These are phyloP conservation scores for Pogonocichla stellata DNA, from an alignment of 2,113 vertebrate genomes.

Conservation along the genomic window DNA sequence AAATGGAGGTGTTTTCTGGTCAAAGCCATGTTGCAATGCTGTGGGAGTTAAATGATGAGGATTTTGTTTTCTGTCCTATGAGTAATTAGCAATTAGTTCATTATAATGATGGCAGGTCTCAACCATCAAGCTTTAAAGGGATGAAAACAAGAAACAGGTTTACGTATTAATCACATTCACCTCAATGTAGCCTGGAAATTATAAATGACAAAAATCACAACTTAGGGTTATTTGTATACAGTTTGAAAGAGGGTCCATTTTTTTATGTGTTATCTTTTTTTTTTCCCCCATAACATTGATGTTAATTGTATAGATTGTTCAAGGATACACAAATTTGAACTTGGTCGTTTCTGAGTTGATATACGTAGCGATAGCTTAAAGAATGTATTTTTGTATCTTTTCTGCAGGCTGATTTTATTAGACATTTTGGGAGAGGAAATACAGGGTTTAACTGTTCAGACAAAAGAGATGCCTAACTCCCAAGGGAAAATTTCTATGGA, in stretches of 20 bases:
- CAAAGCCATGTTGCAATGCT: background rate
- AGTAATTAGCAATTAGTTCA: background rate
- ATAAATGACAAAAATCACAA: background rate
- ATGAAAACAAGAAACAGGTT: background rate
- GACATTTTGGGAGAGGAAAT: background rate
- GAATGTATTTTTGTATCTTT: background rate
- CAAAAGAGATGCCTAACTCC: background rate
- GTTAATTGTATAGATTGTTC: background rate
- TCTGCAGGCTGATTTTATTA: background rate
- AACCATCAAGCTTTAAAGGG: background rate
- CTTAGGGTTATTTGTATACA: background rate
- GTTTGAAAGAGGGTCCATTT: background rate
- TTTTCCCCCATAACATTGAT: background rate
- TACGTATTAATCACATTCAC: background rate
- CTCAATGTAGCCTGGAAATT: background rate
- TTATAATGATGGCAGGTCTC: background rate
- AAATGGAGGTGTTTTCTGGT: slow-evolving; percentile 5
- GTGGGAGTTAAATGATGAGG: background rate
- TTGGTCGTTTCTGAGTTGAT: background rate
- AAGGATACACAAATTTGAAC: background rate
- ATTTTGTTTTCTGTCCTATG: background rate
- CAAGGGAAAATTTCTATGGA: background rate
- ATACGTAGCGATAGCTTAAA: background rate
- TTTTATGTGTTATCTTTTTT: background rate
- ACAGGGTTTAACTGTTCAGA: background rate